phyloP scores from a whole-genome alignment of 2,113 vertebrate genomes.

The Nesoenas mayeri region DNA sequence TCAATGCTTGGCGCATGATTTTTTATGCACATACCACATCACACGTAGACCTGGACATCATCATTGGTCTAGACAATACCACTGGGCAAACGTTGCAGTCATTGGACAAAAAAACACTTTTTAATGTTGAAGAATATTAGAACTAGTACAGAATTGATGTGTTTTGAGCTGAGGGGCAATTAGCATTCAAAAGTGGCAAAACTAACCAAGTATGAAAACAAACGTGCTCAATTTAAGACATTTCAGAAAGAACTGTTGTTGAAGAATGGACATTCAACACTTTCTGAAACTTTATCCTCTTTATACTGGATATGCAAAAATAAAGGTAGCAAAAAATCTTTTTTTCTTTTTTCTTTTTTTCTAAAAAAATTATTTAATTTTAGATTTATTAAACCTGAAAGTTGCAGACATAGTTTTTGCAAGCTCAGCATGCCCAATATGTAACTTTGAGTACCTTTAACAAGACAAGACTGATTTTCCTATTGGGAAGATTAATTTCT shows the following conservation, averaged over 20 bases:
- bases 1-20: background rate
- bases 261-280: background rate
- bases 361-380: background rate
- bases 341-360: background rate
- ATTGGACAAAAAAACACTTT: background rate
- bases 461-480: conserved; percentile 62
- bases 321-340: background rate
- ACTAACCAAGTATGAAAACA: background rate
- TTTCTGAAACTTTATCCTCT: background rate
- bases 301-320: background rate
- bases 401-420: conserved; percentile 30
- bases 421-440: conserved; percentile 36
- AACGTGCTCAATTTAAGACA: background rate
- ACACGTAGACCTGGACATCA: background rate
- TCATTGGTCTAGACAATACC: background rate
- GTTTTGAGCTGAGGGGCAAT: background rate
- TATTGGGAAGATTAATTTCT: conserved; percentile 66
- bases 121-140: background rate
- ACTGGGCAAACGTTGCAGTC: background rate
- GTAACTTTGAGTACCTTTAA: conserved; percentile 53
- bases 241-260: background rate
- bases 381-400: conserved; percentile 33
- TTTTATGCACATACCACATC: background rate
- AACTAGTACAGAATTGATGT: background rate
- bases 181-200: background rate